Conservation (phyloP, 1,140 invertebrate genomes). For the Fopius arisanus region DNA sequence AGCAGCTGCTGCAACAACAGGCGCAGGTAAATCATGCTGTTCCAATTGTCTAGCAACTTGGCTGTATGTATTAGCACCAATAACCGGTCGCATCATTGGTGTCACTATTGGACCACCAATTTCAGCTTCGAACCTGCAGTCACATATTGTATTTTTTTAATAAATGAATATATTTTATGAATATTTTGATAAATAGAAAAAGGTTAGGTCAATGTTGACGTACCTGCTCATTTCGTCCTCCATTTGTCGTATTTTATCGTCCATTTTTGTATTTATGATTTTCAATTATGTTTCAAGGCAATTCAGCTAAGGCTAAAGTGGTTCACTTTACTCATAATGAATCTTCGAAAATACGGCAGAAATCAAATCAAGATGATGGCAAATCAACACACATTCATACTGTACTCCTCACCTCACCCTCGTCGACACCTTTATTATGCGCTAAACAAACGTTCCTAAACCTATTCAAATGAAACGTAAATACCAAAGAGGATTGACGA, state of each 20-base stretch:
- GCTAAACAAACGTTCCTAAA: too few relatives aligned
- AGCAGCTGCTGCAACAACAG: conserved; percentile 53
- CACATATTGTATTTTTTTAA: neutral
- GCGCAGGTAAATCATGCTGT: conserved; percentile 62
- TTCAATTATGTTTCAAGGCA: too few relatives aligned
- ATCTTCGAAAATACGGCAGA: too few relatives aligned
- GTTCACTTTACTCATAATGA: too few relatives aligned
- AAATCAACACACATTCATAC: too few relatives aligned
- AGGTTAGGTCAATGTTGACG: conserved; percentile 40
- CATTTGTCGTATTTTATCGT: conserved; percentile 72
- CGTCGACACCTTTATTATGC: too few relatives aligned
- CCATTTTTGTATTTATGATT: conserved; percentile 47
- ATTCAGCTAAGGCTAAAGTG: too few relatives aligned
- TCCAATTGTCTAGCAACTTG: conserved; percentile 73
- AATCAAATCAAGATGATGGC: too few relatives aligned
- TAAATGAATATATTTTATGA: neutral
- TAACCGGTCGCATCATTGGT: conserved; percentile 69
- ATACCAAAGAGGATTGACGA: too few relatives aligned
- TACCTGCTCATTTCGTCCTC: conserved; percentile 87
- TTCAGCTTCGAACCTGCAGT: conserved; percentile 82
- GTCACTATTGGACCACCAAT: conserved; percentile 72
- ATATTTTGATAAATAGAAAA: neutral
- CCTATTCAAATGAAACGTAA: too few relatives aligned
- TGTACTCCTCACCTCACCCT: too few relatives aligned
- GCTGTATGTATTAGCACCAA: conserved; percentile 73